Base-by-base conservation (phyloP, 2,797 vertebrate species). In the Epinephelus coioides region DNA sequence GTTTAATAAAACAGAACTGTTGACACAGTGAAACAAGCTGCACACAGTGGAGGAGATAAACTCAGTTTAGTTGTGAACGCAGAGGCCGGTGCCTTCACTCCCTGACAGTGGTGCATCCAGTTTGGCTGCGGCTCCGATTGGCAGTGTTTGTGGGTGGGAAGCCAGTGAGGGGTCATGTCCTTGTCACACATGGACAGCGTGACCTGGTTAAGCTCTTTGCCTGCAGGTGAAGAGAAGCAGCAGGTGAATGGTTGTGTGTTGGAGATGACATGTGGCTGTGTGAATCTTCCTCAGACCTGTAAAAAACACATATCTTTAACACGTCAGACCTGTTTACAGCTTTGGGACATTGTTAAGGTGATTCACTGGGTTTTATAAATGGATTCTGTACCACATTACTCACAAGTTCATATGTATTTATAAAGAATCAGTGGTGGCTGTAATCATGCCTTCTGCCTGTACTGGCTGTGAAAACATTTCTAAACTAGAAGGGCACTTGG, bases 181-280 rank as follows among this genome's bases (percentile, higher is more conserved):
- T 51, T 53, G 19, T 68, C 51, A 38, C 18, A n/a, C 43, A 43
- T 30, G 2, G 47, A 18, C 50, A 18, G 10, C 11, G 12, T 55
- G 47, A 49, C 30, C 18, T 15, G 60, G 19, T 60, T 15, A 38
- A 78, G 23, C 63, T 60, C 12, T 60, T 69, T 13, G 49, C 40
- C 59, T 70, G 60, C 47, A 70, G 56, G 21, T 70, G 19, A 47
- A 44, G 61, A 46, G 56, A 71, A 76, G 25, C 40, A 74, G 62
- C 66, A 75, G 78, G 75, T 73, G 69, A 74, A 44, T 53, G 7
- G 2, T 46, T 18, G 44, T 66, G 55, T 21, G 14, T 43, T 17
- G 1, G 12, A 69, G 53, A 15, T 38, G 30, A 21, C 61, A n/a
- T 46, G 34, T 59, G 60, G 34, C 25, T 46, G 23, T 27, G 14